Percentiles rank a stretch among this genome's conserved stretches.
These are phyloP conservation scores for Phallusia fumigata DNA, from an alignment of 23 tunicate species.

Conservation along the genomic window DNA sequence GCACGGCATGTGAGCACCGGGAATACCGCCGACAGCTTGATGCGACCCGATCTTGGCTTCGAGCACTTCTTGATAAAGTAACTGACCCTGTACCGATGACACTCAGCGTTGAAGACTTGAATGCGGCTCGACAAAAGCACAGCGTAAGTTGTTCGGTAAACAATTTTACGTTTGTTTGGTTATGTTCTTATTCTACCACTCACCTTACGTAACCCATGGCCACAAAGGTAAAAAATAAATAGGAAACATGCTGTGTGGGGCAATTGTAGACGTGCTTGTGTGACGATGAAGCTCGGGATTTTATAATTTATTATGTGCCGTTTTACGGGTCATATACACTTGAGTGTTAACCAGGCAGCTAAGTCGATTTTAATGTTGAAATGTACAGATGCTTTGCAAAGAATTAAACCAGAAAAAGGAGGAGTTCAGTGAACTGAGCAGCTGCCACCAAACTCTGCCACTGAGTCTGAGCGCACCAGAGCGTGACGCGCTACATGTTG, in stretches of 20 bases:
- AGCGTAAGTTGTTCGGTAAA: slow-evolving; percentile 47
- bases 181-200: background rate
- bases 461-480: slow-evolving; percentile 60
- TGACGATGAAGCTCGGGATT: no score
- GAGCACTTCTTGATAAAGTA: slow-evolving; percentile 40
- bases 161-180: background rate
- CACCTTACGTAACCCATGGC: background rate
- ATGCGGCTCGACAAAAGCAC: slow-evolving; percentile 59
- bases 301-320: no score
- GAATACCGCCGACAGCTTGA: slow-evolving; percentile 63
- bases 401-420: slow-evolving; percentile 77
- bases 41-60: slow-evolving; percentile 49
- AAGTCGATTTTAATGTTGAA: no score
- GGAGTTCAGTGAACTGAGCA: slow-evolving; percentile 63
- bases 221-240: no score
- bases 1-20: slow-evolving; percentile 39
- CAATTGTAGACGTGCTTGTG: no score
- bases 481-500: slow-evolving; percentile 62
- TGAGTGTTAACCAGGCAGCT: no score
- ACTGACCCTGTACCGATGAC: slow-evolving; percentile 70
- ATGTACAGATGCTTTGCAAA: slow-evolving; percentile 66
- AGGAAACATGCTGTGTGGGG: no score
- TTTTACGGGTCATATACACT: no score
- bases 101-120: slow-evolving; percentile 76
- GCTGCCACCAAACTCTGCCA: slow-evolving; percentile 77